Conservation (phyloP, 2,113 vertebrate genomes). For the Aphyosemion australe region DNA sequence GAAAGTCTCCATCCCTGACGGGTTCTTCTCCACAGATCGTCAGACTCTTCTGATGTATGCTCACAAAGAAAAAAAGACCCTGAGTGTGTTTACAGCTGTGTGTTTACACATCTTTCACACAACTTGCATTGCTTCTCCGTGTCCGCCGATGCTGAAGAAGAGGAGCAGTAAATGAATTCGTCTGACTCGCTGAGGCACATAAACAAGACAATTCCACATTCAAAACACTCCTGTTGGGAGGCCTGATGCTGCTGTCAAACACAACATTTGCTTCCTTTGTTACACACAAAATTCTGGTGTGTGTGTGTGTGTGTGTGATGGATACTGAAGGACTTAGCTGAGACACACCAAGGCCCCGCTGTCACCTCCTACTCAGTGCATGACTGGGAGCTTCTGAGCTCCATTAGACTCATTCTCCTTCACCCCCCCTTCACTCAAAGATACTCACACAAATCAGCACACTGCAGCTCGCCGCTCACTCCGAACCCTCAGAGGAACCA, state of each 20-base stretch:
- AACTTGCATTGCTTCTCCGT: background rate
- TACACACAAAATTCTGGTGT: conserved; percentile 28
- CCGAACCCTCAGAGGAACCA: conserved; percentile 83
- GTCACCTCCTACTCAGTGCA: conserved; percentile 91
- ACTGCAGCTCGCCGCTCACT: conserved; percentile 91
- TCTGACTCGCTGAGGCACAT: conserved; percentile 18
- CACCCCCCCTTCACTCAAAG: conserved; percentile 18
- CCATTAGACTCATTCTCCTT: conserved; percentile 66
- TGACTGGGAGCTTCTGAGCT: conserved; percentile 83
- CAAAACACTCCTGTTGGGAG: conserved; percentile 37
- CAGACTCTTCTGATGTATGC: conserved; percentile 51
- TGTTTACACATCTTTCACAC: background rate
- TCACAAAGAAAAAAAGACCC: conserved; percentile 4
- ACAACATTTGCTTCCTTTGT: conserved; percentile 72
- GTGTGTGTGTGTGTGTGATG: conserved; percentile 25
- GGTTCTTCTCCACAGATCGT: no score
- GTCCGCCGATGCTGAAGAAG: conserved; percentile 4
- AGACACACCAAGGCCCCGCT: conserved; percentile 88
- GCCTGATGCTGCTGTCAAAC: conserved; percentile 59
- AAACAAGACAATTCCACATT: conserved; percentile 48
- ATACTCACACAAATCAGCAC: conserved; percentile 76
- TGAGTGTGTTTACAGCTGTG: background rate
- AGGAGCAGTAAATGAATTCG: conserved; percentile 42
- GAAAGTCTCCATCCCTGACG: no score
- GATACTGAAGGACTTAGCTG: conserved; percentile 30